A percentile compares a stretch with the other conserved stretches of the same genome.
Evolutionary conservation across 2,888 invertebrate species (phyloP).

Genomic region (Sclerodermus sp.): DNA sequence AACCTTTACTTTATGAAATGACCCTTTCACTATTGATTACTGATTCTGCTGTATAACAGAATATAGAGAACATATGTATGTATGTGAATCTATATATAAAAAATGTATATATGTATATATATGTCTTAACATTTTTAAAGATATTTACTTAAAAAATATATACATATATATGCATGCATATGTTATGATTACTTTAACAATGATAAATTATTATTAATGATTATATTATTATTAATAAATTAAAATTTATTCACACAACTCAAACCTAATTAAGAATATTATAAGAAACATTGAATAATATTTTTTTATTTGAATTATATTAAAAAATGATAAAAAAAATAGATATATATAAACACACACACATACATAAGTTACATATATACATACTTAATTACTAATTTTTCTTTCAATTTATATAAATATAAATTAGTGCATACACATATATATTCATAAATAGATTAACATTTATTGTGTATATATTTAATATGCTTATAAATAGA

Average conservation of each 20-base stretch:
- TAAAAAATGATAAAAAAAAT: neutral
- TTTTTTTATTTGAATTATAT: neutral
- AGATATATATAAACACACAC: too few relatives aligned
- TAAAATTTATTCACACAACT: neutral
- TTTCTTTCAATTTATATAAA: too few relatives aligned
- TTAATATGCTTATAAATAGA: too few relatives aligned
- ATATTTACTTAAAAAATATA: too few relatives aligned
- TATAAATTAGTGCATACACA: too few relatives aligned
- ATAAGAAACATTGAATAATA: neutral
- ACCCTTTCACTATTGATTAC: neutral
- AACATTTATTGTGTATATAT: slow-evolving; percentile 4
- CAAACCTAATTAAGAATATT: neutral
- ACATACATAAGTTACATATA: too few relatives aligned
- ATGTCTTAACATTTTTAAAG: too few relatives aligned
- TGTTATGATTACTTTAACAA: too few relatives aligned
- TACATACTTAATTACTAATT: too few relatives aligned
- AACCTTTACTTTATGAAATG: slow-evolving; percentile 23
- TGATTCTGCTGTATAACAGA: slow-evolving; percentile 2
- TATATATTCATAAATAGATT: slow-evolving; percentile 8
- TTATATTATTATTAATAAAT: neutral
- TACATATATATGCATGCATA: too few relatives aligned
- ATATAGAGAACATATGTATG: slow-evolving; percentile 3
- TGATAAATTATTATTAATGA: neutral
- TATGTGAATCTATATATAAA: too few relatives aligned
- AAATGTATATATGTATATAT: too few relatives aligned